phyloP scores from a whole-genome alignment of 37 sponge, comb jelly and placozoan species.

The Chondrilla cf. caribensis region DNA sequence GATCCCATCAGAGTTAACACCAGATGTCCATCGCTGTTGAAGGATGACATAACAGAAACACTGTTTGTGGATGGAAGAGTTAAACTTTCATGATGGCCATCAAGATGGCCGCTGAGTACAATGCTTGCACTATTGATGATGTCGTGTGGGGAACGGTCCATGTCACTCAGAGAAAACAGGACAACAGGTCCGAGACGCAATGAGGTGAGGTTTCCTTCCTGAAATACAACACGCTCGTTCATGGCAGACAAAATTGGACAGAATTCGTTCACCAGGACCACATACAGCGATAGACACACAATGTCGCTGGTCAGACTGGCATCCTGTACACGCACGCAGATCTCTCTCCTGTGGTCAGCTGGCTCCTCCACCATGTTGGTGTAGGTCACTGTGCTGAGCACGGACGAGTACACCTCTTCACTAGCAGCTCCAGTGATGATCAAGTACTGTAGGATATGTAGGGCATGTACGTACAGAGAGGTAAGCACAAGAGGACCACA shows the following conservation, averaged over 20 bases:
- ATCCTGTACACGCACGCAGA: constrained; percentile 36
- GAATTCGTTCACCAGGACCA: constrained; percentile 21
- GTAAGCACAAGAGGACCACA: too few species aligned
- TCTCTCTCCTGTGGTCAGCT: not conserved
- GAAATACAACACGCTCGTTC: not conserved
- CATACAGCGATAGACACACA: not conserved
- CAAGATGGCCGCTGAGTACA: constrained; percentile 1
- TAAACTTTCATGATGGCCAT: constrained; percentile 15
- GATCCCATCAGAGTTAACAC: not conserved
- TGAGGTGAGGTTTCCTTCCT: constrained; percentile 11
- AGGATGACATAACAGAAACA: not conserved
- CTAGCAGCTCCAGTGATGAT: not conserved
- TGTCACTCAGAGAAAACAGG: constrained; percentile 16
- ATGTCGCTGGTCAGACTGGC: not conserved
- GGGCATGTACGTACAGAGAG: too few species aligned
- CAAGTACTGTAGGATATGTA: too few species aligned
- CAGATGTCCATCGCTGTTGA: not conserved
- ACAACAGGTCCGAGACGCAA: not conserved
- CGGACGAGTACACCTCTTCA: constrained; percentile 10
- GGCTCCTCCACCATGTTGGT: constrained; percentile 43
- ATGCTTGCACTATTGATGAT: not conserved
- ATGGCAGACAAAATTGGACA: constrained; percentile 19
- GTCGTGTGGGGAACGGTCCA: constrained; percentile 32
- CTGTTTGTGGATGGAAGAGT: not conserved
- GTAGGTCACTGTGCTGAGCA: constrained; percentile 33